Conservation (phyloP, 1,140 invertebrate species). For the Drosophila watanabei region DNA sequence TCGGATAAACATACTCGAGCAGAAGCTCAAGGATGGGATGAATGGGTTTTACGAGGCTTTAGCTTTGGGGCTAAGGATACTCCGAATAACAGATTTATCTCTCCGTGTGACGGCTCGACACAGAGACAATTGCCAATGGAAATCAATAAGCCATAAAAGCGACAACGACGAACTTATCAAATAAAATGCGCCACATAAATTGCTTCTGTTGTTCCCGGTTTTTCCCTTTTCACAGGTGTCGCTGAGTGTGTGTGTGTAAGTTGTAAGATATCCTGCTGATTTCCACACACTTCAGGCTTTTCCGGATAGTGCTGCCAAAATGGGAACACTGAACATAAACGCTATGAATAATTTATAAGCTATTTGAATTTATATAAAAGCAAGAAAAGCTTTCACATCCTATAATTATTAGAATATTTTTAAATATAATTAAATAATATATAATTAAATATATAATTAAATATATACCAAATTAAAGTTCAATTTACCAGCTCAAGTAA, state of each 20-base stretch:
- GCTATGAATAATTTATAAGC: background rate
- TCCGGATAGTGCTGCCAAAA: constrained; percentile 4
- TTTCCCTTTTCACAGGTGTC: constrained; percentile 9
- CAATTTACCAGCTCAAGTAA: background rate
- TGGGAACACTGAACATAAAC: background rate
- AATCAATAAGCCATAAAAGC: constrained; percentile 79
- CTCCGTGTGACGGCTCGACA: constrained; percentile 49
- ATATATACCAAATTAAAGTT: background rate
- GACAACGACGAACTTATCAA: constrained; percentile 67
- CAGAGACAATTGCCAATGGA: constrained; percentile 59
- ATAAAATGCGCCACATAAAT: constrained; percentile 58
- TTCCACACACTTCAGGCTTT: background rate
- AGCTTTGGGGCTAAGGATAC: background rate
- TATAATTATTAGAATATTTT: too few species aligned
- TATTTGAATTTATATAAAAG: background rate
- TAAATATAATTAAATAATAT: background rate
- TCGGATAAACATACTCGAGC: constrained; percentile 30
- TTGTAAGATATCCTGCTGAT: constrained; percentile 22
- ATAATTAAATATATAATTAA: background rate
- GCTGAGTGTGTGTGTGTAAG: constrained; percentile 15
- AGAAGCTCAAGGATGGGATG: constrained; percentile 1
- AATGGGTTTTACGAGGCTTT: constrained; percentile 30
- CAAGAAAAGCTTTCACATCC: too few species aligned
- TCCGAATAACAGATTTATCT: constrained; percentile 56
- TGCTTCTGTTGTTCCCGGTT: constrained; percentile 21